Percentiles rank a stretch among this genome's conserved stretches.
Evolutionary conservation across 2,888 invertebrate genomes (phyloP).

Genomic region (Hydrotaea cyrtoneurina): DNA sequence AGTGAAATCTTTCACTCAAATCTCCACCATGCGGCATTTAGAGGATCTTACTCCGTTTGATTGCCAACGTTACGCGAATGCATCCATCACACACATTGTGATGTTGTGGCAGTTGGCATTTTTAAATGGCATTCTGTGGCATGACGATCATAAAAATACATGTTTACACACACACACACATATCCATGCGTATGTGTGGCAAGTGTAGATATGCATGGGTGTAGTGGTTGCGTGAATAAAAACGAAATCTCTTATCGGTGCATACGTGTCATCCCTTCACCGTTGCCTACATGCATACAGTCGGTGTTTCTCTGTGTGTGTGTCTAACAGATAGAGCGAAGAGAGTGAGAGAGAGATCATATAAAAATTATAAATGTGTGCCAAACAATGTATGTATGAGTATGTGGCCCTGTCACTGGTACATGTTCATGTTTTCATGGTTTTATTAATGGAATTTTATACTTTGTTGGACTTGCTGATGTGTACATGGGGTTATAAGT

Average conservation of each 20-base stretch:
- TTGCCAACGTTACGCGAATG: not conserved
- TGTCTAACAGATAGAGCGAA: no score
- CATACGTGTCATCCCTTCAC: slow-evolving; percentile 23
- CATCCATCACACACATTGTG: slow-evolving; percentile 11
- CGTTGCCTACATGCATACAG: not conserved
- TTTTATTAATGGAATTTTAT: slow-evolving; percentile 51
- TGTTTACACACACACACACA: not conserved
- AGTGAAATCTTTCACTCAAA: no score
- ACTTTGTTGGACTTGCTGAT: not conserved
- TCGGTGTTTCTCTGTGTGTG: not conserved
- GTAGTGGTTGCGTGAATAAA: slow-evolving; percentile 1
- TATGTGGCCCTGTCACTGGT: not conserved
- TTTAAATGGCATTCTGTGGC: slow-evolving; percentile 41
- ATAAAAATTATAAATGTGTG: not conserved
- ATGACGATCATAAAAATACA: slow-evolving; percentile 44
- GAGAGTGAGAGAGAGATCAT: not conserved
- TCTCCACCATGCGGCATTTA: not conserved
- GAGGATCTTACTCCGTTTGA: not conserved
- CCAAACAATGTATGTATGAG: not conserved
- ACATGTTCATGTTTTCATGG: slow-evolving; percentile 28
- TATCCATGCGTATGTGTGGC: no score
- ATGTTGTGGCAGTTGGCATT: slow-evolving; percentile 25
- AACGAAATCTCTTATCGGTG: no score
- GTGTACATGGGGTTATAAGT: not conserved
- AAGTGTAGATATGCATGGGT: no score